phyloP scores from a whole-genome alignment of 1,140 invertebrate genomes.

The Arion vulgaris region DNA sequence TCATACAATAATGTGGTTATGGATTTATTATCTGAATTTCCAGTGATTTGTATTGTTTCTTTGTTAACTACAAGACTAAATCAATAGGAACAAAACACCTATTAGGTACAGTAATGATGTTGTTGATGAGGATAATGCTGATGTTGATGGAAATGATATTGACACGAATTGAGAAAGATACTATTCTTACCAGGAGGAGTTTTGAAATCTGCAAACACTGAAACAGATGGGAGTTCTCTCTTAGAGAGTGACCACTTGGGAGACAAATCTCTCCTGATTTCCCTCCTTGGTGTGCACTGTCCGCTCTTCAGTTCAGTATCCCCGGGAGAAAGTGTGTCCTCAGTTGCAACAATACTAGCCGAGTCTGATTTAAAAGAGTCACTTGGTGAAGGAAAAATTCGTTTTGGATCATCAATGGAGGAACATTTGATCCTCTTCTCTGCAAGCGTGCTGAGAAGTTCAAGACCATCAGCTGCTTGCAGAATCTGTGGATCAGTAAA shows the following conservation, averaged over 20 bases:
- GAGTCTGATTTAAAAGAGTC: conserved; percentile 48
- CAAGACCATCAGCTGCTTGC: conserved; percentile 80
- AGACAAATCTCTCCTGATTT: conserved; percentile 35
- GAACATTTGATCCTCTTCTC: conserved; percentile 88
- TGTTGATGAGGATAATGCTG: too few relatives aligned
- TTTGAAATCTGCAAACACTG: conserved; percentile 35
- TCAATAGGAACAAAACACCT: too few relatives aligned
- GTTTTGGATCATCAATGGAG: conserved; percentile 41
- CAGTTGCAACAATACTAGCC: conserved; percentile 21
- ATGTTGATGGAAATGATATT: too few relatives aligned
- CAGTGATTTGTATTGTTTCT: too few relatives aligned
- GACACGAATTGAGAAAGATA: too few relatives aligned
- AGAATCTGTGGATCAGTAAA: conserved; percentile 67
- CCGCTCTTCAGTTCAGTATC: conserved; percentile 47
- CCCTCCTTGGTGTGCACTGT: conserved; percentile 59
- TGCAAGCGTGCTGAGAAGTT: conserved; percentile 86
- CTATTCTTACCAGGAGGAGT: conserved; percentile 35
- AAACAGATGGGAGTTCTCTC: conserved; percentile 27
- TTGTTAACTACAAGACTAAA: too few relatives aligned
- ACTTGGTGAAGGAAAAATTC: conserved; percentile 44
- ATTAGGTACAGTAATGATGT: too few relatives aligned
- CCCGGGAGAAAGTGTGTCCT: conserved; percentile 36
- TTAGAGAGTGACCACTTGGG: conserved; percentile 46
- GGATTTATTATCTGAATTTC: too few relatives aligned
- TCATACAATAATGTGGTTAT: too few relatives aligned